These are phyloP conservation scores for Drosophila sp. DNA, from an alignment of 1,140 invertebrate species.

Conservation along the genomic window DNA sequence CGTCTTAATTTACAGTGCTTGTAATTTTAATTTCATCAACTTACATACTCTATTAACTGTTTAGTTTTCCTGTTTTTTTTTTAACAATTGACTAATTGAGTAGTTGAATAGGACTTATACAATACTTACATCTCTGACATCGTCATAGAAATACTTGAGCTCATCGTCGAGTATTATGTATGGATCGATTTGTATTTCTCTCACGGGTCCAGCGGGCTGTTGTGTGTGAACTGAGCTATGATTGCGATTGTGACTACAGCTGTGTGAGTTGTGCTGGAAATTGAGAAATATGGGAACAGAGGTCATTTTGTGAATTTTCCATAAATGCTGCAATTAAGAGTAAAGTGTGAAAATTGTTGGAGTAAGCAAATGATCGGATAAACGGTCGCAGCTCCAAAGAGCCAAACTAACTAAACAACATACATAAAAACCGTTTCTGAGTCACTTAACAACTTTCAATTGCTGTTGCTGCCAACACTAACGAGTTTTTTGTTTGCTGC, in stretches of 20 bases:
- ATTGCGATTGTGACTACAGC: slow-evolving; percentile 55
- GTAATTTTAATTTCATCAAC: too few relatives aligned
- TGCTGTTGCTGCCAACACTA: slow-evolving; percentile 54
- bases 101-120: too few relatives aligned
- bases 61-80: too few relatives aligned
- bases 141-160: slow-evolving; percentile 91
- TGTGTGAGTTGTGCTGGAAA: slow-evolving; percentile 58
- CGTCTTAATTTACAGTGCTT: too few relatives aligned
- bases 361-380: slow-evolving; percentile 40
- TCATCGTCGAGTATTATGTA: slow-evolving; percentile 94
- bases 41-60: too few relatives aligned
- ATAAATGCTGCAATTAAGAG: slow-evolving; percentile 61
- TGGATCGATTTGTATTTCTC: slow-evolving; percentile 92
- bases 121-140: slow-evolving; percentile 91
- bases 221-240: slow-evolving; percentile 88
- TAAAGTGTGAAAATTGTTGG: slow-evolving; percentile 68
- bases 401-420: not conserved
- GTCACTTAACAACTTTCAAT: slow-evolving; percentile 81
- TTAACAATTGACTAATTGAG: too few relatives aligned
- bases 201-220: slow-evolving; percentile 89
- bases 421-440: slow-evolving; percentile 36
- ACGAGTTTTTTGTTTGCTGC: slow-evolving; percentile 59
- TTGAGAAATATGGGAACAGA: slow-evolving; percentile 32
- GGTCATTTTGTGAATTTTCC: slow-evolving; percentile 22
- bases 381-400: slow-evolving; percentile 18